Base-by-base conservation (phyloP, 2,888 invertebrate genomes). In the Temnothorax ravouxi region DNA sequence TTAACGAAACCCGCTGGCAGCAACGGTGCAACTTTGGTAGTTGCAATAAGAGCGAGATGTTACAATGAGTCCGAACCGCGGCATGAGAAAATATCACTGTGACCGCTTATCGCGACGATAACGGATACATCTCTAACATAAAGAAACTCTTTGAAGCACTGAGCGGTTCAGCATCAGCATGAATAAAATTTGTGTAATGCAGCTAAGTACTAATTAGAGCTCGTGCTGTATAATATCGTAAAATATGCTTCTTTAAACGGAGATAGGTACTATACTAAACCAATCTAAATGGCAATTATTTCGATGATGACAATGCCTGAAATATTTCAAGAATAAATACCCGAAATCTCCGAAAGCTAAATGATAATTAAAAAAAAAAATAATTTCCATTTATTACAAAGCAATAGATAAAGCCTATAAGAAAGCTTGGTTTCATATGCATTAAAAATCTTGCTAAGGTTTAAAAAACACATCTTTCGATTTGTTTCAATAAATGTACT, bases 31-130 rank as follows among this genome's bases (percentile, higher is more conserved):
- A 80, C 79, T 59, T 80, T 13, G 79, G 25, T 18, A 38, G n/a
- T 72, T 50, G 72, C 72, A 81, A 84, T 84, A 86, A 80, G 79
- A 89, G 83, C 87, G 83, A 66, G 77, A 83, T 75, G 67, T 76
- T 76, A 82, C 82, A 85, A 84, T 76, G 86, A 76, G 72, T 56
- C 52, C 66, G 41, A 71, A 79, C 77, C 34, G 83, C 81, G 80
- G 83, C 81, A 54, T 61, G 79, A 64, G 71, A 89, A 89, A 88
- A 88, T 87, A 88, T 88, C 86, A 86, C 79, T 69, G 82, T 76
- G 76, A 29, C 74, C 84, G 87, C 86, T 89, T 84, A 88, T 89
- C 87, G 82, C 84, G 85, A 88, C 88, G 47, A 71, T 79, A 88
- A 89, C 38, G 15, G 15, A 25, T 18, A 44, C 44, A 25, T 61